Evolutionary conservation across 2,113 vertebrate genomes (phyloP), one percentile per base, ranked within the genome.

Genomic region (Spermophilus dauricus): DNA sequence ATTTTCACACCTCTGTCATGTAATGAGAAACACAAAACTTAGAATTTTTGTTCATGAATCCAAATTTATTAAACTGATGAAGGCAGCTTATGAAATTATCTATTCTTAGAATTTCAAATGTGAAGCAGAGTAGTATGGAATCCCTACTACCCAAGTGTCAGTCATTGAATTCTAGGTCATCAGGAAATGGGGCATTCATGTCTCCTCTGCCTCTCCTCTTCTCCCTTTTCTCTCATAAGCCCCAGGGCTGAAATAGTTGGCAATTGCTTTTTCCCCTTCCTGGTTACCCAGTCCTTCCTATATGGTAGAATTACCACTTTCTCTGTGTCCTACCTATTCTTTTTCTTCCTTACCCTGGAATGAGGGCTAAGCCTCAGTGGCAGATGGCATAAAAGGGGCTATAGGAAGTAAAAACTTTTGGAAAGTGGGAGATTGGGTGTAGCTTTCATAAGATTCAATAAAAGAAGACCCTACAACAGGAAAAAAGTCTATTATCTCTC

Each of bases 1-100:
- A 22, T 73, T 85, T 93, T 92, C 12, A 94, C 37, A 73, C 78
- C 22, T 67, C 48, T 90, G 32, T 17, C 78, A 82, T 78, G 24
- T 63, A 65, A 67, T 72, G 37, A 73, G 73, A 89, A 95, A 82
- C 45, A 67, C 39, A 81, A 86, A 96, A 67, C 80, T 24, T 78
- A 67, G 16, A 89, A 24, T 65, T 84, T 87, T 80, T 88, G 18
- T 73, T 72, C 69, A n/a, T 45, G 30, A 72, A n/a, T 34, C 53
- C 83, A 45, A 82, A 61, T 91, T 39, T 53, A 73, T 76, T 30
- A 32, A 37, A 17, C 37, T 78, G 73, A 82, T 63, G 18, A 89
- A 93, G 32, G 8, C 75, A 94, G 56, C 53, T 7, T 58, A 18
- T 88, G 72, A 92, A 89, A 24, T 56, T 58, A 78, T 67, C 39